Conservation (phyloP, 2,113 vertebrate genomes). For the Hymenochirus boettgeri region DNA sequence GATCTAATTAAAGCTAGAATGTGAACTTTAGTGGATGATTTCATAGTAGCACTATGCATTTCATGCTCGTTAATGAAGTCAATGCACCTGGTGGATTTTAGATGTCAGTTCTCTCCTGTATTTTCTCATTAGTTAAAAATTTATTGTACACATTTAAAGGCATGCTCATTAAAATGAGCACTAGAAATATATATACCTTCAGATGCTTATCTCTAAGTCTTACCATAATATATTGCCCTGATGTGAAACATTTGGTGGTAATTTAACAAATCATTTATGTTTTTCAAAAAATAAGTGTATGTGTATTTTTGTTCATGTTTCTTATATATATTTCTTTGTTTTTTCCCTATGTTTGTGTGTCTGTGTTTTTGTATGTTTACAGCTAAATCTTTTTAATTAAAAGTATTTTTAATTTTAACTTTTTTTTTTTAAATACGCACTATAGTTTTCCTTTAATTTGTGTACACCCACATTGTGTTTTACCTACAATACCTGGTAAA, state of each 20-base stretch:
- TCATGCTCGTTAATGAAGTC: conserved; percentile 52
- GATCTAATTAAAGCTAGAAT: conserved; percentile 56
- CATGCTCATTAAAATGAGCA: conserved; percentile 60
- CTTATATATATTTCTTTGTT: too few species aligned
- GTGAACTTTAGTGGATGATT: conserved; percentile 47
- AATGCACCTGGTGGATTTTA: conserved; percentile 49
- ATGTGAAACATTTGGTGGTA: conserved; percentile 43
- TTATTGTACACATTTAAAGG: conserved; percentile 53
- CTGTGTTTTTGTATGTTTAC: too few species aligned
- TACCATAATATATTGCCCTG: conserved; percentile 43
- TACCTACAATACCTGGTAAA: too few species aligned
- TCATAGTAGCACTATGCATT: conserved; percentile 48
- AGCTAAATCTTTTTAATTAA: too few species aligned
- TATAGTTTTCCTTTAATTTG: too few species aligned
- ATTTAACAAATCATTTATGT: neutral
- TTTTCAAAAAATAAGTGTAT: too few species aligned
- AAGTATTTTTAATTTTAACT: too few species aligned
- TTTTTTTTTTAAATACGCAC: too few species aligned
- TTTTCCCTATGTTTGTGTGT: too few species aligned
- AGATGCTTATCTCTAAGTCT: conserved; percentile 50
- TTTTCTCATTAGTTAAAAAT: conserved; percentile 61
- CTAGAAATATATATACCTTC: conserved; percentile 59
- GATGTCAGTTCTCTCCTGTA: conserved; percentile 52
- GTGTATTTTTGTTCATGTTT: too few species aligned
- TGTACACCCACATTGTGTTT: too few species aligned